These are phyloP conservation scores for Crotalus helleri DNA, from an alignment of 2,113 vertebrate genomes.

Conservation along the genomic window DNA sequence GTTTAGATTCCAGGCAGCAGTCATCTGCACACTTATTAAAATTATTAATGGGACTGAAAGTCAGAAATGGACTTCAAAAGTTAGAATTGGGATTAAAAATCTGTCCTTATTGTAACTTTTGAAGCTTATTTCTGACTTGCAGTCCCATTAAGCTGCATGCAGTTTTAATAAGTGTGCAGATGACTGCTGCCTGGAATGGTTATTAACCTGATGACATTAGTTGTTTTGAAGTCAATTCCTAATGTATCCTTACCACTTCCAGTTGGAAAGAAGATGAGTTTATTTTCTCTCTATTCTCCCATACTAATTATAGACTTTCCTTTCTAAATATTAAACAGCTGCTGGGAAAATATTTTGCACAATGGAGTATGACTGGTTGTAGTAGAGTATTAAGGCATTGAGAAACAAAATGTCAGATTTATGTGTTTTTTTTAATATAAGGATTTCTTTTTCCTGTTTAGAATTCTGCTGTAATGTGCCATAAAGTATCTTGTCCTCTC, in stretches of 20 bases:
- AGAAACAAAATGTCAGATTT: background rate
- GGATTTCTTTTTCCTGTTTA: conserved; percentile 54
- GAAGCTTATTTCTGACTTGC: background rate
- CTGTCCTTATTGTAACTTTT: background rate
- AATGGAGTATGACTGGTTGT: background rate
- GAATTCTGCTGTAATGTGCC: conserved; percentile 93
- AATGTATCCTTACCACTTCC: background rate
- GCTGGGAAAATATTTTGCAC: background rate
- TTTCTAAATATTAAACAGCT: background rate
- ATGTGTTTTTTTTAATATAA: background rate
- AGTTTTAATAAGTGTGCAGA: background rate
- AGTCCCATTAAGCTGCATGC: background rate
- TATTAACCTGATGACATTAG: background rate
- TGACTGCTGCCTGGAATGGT: background rate
- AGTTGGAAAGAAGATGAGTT: background rate
- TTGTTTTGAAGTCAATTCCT: background rate
- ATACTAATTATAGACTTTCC: background rate
- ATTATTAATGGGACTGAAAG: background rate
- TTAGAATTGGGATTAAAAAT: background rate
- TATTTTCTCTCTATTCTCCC: background rate
- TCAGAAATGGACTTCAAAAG: background rate
- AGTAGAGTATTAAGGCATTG: background rate
- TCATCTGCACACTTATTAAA: background rate
- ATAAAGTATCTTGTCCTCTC: conserved; percentile 93
- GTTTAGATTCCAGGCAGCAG: background rate